A percentile compares a stretch with the other conserved stretches of the same genome.
phyloP scores from a whole-genome alignment of 2,113 vertebrate genomes.

The Quiscalus mexicanus region DNA sequence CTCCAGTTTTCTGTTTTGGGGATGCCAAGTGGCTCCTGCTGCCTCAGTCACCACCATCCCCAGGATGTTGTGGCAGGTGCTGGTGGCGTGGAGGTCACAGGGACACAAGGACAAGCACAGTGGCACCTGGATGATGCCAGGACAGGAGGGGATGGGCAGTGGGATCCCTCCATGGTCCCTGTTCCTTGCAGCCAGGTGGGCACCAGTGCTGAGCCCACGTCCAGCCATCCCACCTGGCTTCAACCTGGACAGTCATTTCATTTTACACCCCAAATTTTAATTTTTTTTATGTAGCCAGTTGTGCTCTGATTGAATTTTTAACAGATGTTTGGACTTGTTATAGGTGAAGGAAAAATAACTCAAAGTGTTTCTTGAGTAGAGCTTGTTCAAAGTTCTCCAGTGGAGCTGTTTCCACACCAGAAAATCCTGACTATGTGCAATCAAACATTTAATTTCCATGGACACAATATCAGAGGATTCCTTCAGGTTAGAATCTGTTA shows the following conservation, averaged over 20 bases:
- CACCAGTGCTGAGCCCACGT: rapidly evolving
- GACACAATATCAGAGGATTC: background rate
- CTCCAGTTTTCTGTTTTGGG: background rate
- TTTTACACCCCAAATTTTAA: background rate
- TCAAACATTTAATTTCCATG: constrained; percentile 34
- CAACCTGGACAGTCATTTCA: background rate
- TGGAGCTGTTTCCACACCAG: constrained; percentile 9
- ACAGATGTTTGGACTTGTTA: background rate
- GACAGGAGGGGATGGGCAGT: background rate
- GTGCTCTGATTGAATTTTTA: background rate
- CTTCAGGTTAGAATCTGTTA: constrained; percentile 32
- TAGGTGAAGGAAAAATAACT: background rate
- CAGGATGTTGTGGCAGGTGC: background rate
- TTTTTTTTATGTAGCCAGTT: background rate
- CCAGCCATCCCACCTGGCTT: background rate
- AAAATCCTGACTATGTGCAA: constrained; percentile 24
- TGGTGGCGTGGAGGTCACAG: background rate
- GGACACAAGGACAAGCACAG: rapidly evolving
- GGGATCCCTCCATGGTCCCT: rapidly evolving
- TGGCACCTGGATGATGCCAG: too few species aligned
- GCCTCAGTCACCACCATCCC: background rate
- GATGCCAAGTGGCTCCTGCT: background rate
- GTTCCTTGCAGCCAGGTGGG: rapidly evolving
- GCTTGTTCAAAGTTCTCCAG: background rate
- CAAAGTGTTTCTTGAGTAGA: background rate